Base-by-base conservation (phyloP, 2,113 vertebrate species). In the Callochromis pleurospilus region DNA sequence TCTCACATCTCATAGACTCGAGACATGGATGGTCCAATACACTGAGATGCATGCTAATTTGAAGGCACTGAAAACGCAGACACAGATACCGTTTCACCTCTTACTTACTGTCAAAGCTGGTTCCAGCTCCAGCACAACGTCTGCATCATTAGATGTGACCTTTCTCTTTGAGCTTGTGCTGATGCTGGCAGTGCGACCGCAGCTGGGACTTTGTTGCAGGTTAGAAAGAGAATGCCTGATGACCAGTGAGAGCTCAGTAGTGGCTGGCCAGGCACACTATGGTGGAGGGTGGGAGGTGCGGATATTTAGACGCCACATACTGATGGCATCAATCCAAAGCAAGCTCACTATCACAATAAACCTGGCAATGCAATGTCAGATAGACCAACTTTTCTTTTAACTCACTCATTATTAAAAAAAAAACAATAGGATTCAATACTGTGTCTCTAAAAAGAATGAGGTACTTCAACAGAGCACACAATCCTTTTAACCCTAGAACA, bases 221-320 rank as follows among this genome's bases (percentile, higher is more conserved):
- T 55, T 92, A 92, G 87, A 96, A 95, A 95, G 94, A 88, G 95
- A 95, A 94, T 96, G 91, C 33, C 40, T 95, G 93, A 95, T 95
- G 94, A 94, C 86, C 38, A 10, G 87, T 54, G 88, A 85, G 92
- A 58, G 82, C 81, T 87, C 85, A 29, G 62, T 31, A 24, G 84
- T 9, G 82, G 45, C 79, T 87, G 90, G 83, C 86, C 82, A 82
- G 70, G 68, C 56, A 68, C 83, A 82, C 86, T 47, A 5, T n/a
- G 38, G 83, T 31, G 17, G 79, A 80, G 58, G 80, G 75, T 62
- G 31, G 81, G 81, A 60, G 77, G 82, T 80, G 83, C 58, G 21
- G 87, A 60, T 82, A 82, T 42, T 56, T 86, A 56, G 80, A 81
- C 68, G 42, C 79, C 65, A 56, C 62, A 17, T 31, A 54, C 51